A percentile compares a stretch with the other conserved stretches of the same genome.
Evolutionary conservation across 1,140 invertebrate genomes (phyloP).

Genomic region (Thalassaphorura encarpata): DNA sequence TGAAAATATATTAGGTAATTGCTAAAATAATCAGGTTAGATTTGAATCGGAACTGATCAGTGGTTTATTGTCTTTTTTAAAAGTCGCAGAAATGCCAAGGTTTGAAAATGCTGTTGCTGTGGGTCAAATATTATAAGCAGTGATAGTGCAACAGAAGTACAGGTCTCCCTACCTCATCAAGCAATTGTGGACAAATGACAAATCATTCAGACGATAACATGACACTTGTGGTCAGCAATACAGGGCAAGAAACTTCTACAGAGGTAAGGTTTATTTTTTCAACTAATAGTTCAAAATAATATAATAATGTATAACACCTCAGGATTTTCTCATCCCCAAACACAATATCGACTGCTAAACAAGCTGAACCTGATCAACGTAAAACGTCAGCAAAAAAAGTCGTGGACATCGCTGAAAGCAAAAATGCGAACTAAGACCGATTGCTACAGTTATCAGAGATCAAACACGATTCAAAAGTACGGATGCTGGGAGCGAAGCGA

Average conservation of each 20-base stretch:
- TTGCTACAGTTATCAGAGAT: background rate
- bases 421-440: background rate
- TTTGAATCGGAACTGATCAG: background rate
- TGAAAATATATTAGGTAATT: background rate
- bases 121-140: background rate
- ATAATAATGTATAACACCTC: too few relatives aligned
- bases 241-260: background rate
- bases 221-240: background rate
- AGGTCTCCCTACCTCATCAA: background rate
- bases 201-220: too few relatives aligned
- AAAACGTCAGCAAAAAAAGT: background rate
- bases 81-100: background rate
- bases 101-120: background rate
- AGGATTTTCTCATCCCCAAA: too few relatives aligned
- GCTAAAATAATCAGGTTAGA: background rate
- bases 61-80: too few relatives aligned
- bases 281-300: too few relatives aligned
- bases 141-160: background rate
- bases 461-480: background rate
- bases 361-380: background rate
- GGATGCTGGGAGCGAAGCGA: background rate
- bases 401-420: background rate
- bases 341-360: background rate
- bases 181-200: background rate
- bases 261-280: background rate